These are phyloP conservation scores for Eubasilissa regina DNA, from an alignment of 1,140 invertebrate genomes.

Conservation along the genomic window DNA sequence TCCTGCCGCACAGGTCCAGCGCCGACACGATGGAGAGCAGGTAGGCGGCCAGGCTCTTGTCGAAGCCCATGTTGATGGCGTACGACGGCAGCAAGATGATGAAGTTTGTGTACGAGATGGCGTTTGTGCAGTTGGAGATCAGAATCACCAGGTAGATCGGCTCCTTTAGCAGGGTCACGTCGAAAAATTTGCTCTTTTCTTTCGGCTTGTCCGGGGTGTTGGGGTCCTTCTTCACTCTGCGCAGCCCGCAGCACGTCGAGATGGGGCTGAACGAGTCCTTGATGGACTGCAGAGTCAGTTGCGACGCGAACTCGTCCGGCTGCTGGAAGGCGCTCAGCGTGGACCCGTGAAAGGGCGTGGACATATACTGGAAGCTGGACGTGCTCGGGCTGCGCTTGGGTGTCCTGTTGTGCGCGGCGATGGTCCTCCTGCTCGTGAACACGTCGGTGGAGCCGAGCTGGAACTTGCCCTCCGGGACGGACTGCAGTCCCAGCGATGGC, in stretches of 20 bases:
- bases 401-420: conserved; percentile 64
- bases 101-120: conserved; percentile 90
- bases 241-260: conserved; percentile 66
- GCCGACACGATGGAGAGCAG: conserved; percentile 85
- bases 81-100: conserved; percentile 85
- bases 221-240: conserved; percentile 63
- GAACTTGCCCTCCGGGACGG: conserved; percentile 58
- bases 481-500: conserved; percentile 62
- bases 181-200: conserved; percentile 80
- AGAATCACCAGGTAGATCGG: conserved; percentile 86
- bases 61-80: conserved; percentile 78
- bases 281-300: conserved; percentile 81
- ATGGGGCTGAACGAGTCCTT: conserved; percentile 72
- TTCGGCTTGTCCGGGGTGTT: conserved; percentile 65
- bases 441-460: conserved; percentile 47
- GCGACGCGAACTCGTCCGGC: conserved; percentile 83
- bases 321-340: conserved; percentile 82
- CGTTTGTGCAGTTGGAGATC: conserved; percentile 87
- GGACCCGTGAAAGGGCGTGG: conserved; percentile 87
- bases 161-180: conserved; percentile 82
- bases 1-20: conserved; percentile 84
- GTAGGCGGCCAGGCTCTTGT: conserved; percentile 79
- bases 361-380: conserved; percentile 87
- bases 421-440: conserved; percentile 62
- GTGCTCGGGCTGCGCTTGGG: conserved; percentile 81